Evolutionary conservation across 2,797 vertebrate genomes (phyloP).

Genomic region (Onychomys arenicola): DNA sequence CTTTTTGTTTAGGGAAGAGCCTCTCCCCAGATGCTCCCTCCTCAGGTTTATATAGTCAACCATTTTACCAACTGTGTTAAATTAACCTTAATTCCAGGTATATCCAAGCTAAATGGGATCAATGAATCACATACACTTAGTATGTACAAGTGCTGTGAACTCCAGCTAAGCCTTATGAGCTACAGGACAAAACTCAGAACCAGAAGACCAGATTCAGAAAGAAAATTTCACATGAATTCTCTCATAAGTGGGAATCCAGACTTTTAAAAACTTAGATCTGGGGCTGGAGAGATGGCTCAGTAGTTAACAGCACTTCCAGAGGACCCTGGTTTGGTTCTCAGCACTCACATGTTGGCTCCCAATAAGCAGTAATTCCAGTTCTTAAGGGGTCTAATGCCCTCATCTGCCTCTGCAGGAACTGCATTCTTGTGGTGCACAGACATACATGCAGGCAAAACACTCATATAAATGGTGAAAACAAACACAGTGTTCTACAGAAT

Average conservation of each 20-base stretch:
- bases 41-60: neutral
- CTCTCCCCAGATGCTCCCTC: neutral
- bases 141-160: neutral
- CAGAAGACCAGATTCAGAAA: neutral
- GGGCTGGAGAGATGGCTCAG: neutral
- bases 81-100: neutral
- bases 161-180: neutral
- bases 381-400: neutral
- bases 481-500: neutral
- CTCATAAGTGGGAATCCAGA: neutral
- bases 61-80: constrained; percentile 13
- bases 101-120: neutral
- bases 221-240: neutral
- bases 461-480: neutral
- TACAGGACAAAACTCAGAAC: neutral
- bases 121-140: neutral
- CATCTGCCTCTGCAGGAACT: neutral
- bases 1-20: neutral
- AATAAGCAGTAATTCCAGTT: neutral
- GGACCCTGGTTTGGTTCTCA: neutral
- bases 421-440: neutral
- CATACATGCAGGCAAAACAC: neutral
- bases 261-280: neutral
- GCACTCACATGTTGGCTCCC: neutral
- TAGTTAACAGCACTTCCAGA: neutral